Conservation (phyloP, 2,797 vertebrate species). For the Artibeus lituratus region DNA sequence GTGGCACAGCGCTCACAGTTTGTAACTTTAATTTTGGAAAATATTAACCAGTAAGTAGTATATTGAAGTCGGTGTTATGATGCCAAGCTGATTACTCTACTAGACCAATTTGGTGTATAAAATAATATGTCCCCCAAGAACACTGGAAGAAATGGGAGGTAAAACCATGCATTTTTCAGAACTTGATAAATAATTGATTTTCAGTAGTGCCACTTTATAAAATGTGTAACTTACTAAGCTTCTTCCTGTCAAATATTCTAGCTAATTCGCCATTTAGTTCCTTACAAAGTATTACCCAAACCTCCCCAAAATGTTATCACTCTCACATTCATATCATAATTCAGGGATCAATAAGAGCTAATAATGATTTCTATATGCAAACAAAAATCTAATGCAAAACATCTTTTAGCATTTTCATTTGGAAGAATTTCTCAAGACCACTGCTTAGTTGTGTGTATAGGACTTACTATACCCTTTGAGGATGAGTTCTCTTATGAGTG, state of each 20-base stretch:
- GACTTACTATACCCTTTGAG: not conserved
- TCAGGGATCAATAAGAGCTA: not conserved
- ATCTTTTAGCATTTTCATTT: not conserved
- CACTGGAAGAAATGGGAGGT: not conserved
- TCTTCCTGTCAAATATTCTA: constrained; percentile 36
- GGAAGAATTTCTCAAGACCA: not conserved
- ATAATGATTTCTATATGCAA: constrained; percentile 18
- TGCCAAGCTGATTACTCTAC: not conserved
- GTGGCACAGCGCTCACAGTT: not conserved
- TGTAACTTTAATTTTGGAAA: constrained; percentile 34
- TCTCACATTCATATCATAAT: constrained; percentile 53
- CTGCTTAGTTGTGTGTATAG: not conserved
- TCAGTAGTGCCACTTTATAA: constrained; percentile 37
- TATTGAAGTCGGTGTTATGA: not conserved
- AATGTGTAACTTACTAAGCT: constrained; percentile 11
- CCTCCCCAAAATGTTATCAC: constrained; percentile 45
- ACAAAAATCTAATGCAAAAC: constrained; percentile 10
- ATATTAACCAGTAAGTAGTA: not conserved
- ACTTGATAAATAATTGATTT: constrained; percentile 52
- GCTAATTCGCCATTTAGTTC: constrained; percentile 72
- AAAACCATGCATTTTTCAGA: not conserved
- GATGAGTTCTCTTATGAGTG: not conserved
- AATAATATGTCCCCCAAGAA: not conserved
- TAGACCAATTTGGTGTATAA: constrained; percentile 24
- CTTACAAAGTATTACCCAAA: constrained; percentile 50